These are phyloP conservation scores for Columba livia DNA, from an alignment of 2,113 vertebrate genomes.

Conservation along the genomic window DNA sequence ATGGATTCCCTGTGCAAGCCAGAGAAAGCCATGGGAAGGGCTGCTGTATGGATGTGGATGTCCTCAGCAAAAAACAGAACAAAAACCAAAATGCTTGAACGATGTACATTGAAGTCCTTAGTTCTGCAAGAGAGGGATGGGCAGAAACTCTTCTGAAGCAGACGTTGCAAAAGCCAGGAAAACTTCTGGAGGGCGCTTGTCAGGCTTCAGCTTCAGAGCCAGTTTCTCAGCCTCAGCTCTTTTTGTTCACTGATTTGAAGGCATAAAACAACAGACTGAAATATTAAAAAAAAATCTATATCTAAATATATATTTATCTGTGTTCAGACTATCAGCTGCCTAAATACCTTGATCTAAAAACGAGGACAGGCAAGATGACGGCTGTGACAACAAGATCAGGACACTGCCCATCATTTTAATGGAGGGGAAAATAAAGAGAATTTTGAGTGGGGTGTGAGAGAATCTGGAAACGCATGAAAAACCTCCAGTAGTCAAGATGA, in stretches of 20 bases:
- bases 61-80: not conserved
- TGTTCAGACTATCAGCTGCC: not conserved
- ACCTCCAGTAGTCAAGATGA: not conserved
- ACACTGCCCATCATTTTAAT: not conserved
- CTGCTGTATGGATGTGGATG: not conserved
- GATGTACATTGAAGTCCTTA: not conserved
- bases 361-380: not conserved
- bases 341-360: not conserved
- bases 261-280: not conserved
- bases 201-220: not conserved
- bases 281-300: too few relatives aligned
- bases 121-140: not conserved
- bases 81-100: not conserved
- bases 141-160: constrained; percentile 8
- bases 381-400: not conserved
- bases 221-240: not conserved
- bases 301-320: too few relatives aligned
- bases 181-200: not conserved
- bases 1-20: not conserved
- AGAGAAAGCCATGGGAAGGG: not conserved
- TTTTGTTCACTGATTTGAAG: not conserved
- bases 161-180: not conserved
- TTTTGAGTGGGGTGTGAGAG: not conserved
- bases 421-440: not conserved
- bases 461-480: not conserved